These are phyloP conservation scores for Harmothoe impar DNA, from an alignment of 2,888 invertebrate species.

Conservation along the genomic window DNA sequence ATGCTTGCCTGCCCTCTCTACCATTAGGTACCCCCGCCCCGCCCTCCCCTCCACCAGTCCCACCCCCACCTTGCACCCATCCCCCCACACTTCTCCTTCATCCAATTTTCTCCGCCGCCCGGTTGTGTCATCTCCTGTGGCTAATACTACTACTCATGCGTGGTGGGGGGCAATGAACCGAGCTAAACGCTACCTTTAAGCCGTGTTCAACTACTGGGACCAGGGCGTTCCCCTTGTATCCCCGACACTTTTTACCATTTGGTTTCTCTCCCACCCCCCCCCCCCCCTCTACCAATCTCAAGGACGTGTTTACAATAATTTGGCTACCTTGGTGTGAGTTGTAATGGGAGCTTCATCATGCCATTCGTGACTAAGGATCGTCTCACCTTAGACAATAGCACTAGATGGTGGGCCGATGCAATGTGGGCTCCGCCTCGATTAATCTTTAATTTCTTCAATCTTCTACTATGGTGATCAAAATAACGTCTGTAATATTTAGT, in stretches of 20 bases:
- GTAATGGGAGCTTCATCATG: background rate
- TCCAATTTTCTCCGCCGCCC: background rate
- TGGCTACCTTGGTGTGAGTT: background rate
- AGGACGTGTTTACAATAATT: background rate
- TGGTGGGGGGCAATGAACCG: conserved; percentile 8
- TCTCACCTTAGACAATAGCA: background rate
- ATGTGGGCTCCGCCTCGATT: too few species aligned
- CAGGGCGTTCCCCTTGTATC: background rate
- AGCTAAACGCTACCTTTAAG: background rate
- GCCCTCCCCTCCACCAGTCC: background rate
- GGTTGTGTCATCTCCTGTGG: conserved; percentile 12
- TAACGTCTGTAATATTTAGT: too few species aligned
- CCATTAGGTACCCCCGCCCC: background rate
- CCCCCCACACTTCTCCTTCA: background rate
- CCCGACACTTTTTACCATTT: background rate
- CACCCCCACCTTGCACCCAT: background rate
- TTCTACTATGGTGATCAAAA: too few species aligned
- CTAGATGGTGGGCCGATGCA: too few species aligned
- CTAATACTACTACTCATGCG: background rate
- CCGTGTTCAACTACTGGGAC: background rate
- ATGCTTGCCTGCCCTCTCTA: background rate
- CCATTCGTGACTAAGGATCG: background rate
- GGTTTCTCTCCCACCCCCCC: background rate
- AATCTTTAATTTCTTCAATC: too few species aligned
- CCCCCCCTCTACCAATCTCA: background rate